These are phyloP conservation scores for Pseudomyrmex pallidus DNA, from an alignment of 1,140 invertebrate genomes.

Conservation along the genomic window DNA sequence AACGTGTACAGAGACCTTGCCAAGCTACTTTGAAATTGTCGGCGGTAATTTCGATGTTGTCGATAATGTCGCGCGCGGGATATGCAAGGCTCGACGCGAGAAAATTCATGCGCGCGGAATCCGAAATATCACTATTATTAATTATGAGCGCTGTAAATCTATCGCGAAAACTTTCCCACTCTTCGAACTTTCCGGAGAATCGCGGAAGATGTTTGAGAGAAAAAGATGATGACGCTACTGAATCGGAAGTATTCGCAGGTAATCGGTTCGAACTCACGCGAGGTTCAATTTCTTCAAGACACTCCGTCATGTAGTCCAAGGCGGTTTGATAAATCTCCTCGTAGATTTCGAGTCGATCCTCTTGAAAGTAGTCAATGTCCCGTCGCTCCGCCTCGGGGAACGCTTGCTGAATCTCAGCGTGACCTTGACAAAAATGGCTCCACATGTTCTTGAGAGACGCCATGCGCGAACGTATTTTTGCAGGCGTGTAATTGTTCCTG, in stretches of 20 bases:
- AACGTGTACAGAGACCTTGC: background rate
- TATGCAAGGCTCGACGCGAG: too few relatives aligned
- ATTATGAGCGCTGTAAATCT: background rate
- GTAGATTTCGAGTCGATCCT: background rate
- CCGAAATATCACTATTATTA: background rate
- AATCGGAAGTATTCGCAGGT: background rate
- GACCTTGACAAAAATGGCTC: accelerated
- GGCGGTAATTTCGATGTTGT: background rate
- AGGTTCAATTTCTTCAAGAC: background rate
- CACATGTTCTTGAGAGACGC: background rate
- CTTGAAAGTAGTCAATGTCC: background rate
- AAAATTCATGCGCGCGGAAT: too few relatives aligned
- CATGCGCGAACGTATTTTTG: background rate
- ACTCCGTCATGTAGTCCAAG: background rate
- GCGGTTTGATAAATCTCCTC: background rate
- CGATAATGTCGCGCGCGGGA: background rate
- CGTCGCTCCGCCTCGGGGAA: too few relatives aligned
- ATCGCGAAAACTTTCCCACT: background rate
- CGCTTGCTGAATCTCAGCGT: background rate
- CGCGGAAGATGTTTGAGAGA: background rate
- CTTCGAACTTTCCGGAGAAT: background rate
- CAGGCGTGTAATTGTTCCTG: background rate
- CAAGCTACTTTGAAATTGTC: background rate
- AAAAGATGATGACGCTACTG: background rate
- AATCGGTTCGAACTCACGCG: background rate